Evolutionary conservation across 2,888 invertebrate genomes (phyloP).

Genomic region (Amblyteles armatorius): DNA sequence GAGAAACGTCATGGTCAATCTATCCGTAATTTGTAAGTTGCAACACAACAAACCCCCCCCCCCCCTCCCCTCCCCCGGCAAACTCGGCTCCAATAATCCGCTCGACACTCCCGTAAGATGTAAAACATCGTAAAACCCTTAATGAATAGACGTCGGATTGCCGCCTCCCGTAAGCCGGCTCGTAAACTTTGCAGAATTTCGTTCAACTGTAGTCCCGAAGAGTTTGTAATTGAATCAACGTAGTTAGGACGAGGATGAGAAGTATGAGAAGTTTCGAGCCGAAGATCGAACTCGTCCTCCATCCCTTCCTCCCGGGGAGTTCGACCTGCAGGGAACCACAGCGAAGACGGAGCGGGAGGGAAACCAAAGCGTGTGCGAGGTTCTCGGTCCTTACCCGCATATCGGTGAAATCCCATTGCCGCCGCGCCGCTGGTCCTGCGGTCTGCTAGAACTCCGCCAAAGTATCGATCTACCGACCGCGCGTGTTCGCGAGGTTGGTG

Average conservation of each 20-base stretch:
- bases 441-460: slow-evolving; percentile 47
- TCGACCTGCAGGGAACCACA: slow-evolving; percentile 27
- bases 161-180: slow-evolving; percentile 3
- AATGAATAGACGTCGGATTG: slow-evolving; percentile 24
- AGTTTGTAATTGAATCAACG: slow-evolving; percentile 62
- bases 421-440: slow-evolving; percentile 15
- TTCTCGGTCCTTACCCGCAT: slow-evolving; percentile 51
- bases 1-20: slow-evolving; percentile 90
- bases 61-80: not conserved
- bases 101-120: not conserved
- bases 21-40: slow-evolving; percentile 90
- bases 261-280: slow-evolving; percentile 50
- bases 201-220: slow-evolving; percentile 19
- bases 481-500: slow-evolving; percentile 38
- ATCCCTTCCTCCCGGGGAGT: not conserved
- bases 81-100: not conserved
- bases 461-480: slow-evolving; percentile 62
- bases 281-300: slow-evolving; percentile 33
- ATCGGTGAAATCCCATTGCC: slow-evolving; percentile 49
- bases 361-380: slow-evolving; percentile 32
- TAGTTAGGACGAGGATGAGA: slow-evolving; percentile 22
- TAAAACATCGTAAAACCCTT: slow-evolving; percentile 5
- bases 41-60: not conserved
- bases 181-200: slow-evolving; percentile 1
- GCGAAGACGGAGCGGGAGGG: slow-evolving; percentile 1